phyloP scores from a whole-genome alignment of 1,140 invertebrate species.

The Trichonephila inaurata region DNA sequence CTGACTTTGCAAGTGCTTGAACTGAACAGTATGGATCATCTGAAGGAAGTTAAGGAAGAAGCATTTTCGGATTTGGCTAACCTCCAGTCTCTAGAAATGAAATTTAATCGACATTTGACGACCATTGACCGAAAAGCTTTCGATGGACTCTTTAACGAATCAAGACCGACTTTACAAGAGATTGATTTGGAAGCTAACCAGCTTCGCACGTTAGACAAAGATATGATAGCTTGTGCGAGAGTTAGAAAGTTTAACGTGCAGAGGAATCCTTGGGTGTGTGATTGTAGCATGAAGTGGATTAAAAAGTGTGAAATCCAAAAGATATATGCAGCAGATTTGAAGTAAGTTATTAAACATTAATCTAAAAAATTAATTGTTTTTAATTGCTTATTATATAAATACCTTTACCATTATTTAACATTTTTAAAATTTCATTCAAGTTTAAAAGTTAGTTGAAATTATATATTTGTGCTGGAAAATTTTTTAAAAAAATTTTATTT shows the following conservation, averaged over 20 bases:
- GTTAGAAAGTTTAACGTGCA: constrained; percentile 75
- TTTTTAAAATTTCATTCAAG: neutral
- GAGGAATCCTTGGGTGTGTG: constrained; percentile 77
- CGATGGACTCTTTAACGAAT: constrained; percentile 70
- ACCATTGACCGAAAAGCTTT: constrained; percentile 72
- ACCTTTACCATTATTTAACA: neutral
- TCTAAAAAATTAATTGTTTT: too few relatives aligned
- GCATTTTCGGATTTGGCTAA: constrained; percentile 75
- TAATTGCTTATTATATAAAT: neutral
- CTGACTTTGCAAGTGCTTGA: constrained; percentile 62
- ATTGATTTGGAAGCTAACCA: constrained; percentile 63
- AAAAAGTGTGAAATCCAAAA: constrained; percentile 67
- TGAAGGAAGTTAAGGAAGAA: constrained; percentile 56
- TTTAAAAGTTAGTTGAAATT: too few relatives aligned
- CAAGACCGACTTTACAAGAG: constrained; percentile 66
- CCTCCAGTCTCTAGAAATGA: constrained; percentile 61
- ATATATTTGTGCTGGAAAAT: too few relatives aligned
- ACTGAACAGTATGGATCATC: constrained; percentile 72
- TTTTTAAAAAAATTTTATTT: too few relatives aligned
- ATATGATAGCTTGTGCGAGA: constrained; percentile 41
- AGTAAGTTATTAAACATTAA: neutral
- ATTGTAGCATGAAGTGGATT: constrained; percentile 77
- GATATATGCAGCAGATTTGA: constrained; percentile 64
- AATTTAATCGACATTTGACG: constrained; percentile 61
- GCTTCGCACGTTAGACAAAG: neutral